Conservation (phyloP, 1,140 invertebrate species). For the Eumeta japonica region DNA sequence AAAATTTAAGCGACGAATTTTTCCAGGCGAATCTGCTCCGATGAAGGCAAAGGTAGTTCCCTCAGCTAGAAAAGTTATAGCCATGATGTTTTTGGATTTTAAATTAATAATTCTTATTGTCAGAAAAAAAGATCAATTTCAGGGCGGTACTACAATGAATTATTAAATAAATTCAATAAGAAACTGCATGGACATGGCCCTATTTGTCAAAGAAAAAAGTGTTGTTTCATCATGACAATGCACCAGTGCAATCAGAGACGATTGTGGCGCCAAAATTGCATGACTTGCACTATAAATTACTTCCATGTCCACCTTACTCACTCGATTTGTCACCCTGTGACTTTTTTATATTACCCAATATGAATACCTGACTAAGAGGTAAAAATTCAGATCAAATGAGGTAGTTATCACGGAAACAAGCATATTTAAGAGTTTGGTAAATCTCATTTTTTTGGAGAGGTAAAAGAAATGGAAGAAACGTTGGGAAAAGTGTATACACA, state of each 20-base stretch:
- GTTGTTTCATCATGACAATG: slow-evolving; percentile 38
- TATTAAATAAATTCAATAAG: slow-evolving; percentile 10
- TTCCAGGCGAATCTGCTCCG: slow-evolving; percentile 11
- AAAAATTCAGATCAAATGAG: slow-evolving; percentile 23
- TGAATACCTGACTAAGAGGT: slow-evolving; percentile 19
- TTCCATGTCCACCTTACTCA: slow-evolving; percentile 47
- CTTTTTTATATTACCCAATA: slow-evolving; percentile 27
- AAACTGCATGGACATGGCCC: slow-evolving; percentile 12
- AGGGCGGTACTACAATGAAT: slow-evolving; percentile 17
- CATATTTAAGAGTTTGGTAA: slow-evolving; percentile 22
- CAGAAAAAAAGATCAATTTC: slow-evolving; percentile 19
- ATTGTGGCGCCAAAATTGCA: slow-evolving; percentile 26
- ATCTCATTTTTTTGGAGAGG: slow-evolving; percentile 28
- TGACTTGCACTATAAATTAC: slow-evolving; percentile 38
- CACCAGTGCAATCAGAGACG: slow-evolving; percentile 23
- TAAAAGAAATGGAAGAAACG: slow-evolving; percentile 30
- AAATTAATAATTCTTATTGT: slow-evolving; percentile 13
- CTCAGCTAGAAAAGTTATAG: slow-evolving; percentile 11
- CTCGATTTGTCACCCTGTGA: slow-evolving; percentile 45
- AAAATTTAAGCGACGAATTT: slow-evolving; percentile 22
- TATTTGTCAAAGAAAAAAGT: slow-evolving; percentile 30
- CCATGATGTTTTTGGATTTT: slow-evolving; percentile 13
- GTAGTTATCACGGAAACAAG: slow-evolving; percentile 20
- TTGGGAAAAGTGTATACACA: slow-evolving; percentile 30
- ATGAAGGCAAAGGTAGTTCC: slow-evolving; percentile 25